Evolutionary conservation across 2,797 vertebrate genomes (phyloP), one percentile per base, ranked within the genome.

Genomic region (Malurus leucopterus): DNA sequence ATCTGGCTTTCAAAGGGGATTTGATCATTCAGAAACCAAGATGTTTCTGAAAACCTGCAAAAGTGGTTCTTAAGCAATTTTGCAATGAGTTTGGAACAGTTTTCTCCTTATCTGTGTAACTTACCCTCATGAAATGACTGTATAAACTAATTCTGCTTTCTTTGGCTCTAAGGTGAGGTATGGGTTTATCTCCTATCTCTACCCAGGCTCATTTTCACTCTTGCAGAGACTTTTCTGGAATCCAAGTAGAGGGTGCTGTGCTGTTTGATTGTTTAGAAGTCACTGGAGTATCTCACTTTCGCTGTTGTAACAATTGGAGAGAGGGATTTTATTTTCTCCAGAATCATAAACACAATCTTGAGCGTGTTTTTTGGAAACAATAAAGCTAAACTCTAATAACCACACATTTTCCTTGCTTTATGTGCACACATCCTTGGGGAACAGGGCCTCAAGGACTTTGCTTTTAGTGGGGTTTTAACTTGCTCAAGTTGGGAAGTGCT

Each of bases 291-390:
- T 79, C 93, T 81, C 59, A 44, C 43, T 87, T 93, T 95, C 71
- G 16, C 92, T 91, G 74, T 91, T 93, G 92, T 95, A 95, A 95
- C 93, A 95, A 92, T 89, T 91, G 93, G 80, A 94, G 89, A 90
- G 92, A 76, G 90, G 80, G 80, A 29, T 91, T 94, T 95, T 92
- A 93, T 95, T 95, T 95, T 93, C 94, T 93, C 50, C 85, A 76
- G 84, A 86, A 92, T 91, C 93, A 88, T 81, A 95, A 92, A 95
- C 59, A 70, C 62, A 49, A 89, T 92, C 89, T 95, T 95, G 84
- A 74, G 68, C 88, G 77, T 96, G 86, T 94, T 96, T 96, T 95
- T 88, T 96, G 92, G 95, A 96, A 96, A 95, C 93, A 96, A 95
- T 95, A 86, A 95, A 95, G 89, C 91, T 88, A 93, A 96, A 89